phyloP scores from a whole-genome alignment of 2,113 vertebrate species.

The Ranitomeya imitator region DNA sequence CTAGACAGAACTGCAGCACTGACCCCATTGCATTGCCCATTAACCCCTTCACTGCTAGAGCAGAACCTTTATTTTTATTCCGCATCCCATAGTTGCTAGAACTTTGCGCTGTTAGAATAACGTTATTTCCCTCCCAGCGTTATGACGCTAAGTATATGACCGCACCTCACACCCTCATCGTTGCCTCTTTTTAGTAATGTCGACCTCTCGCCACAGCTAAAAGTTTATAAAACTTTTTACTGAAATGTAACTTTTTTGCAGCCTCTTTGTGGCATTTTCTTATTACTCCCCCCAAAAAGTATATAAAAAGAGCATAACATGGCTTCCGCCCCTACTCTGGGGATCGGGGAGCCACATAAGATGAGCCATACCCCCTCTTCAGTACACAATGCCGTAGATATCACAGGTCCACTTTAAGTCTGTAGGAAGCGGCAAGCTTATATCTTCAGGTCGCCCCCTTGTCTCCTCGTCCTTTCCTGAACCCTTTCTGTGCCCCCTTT shows the following conservation, averaged over 20 bases:
- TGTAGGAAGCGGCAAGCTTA: background rate
- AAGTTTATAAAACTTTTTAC: conserved; percentile 5
- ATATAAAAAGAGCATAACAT: background rate
- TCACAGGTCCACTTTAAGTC: background rate
- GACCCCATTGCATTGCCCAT: conserved; percentile 9
- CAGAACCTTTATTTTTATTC: conserved; percentile 24
- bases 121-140: background rate
- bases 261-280: conserved; percentile 15
- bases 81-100: conserved; percentile 40
- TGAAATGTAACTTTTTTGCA: background rate
- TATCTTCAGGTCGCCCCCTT: background rate
- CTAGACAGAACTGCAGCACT: background rate
- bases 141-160: conserved; percentile 11
- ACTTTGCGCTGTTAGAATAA: conserved; percentile 32
- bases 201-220: background rate
- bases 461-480: conserved; percentile 5
- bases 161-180: background rate
- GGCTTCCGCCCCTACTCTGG: background rate
- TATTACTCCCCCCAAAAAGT: background rate
- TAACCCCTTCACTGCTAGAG: conserved; percentile 26
- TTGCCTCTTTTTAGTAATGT: background rate
- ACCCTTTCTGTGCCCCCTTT: background rate
- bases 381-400: background rate
- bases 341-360: background rate
- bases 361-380: background rate